These are phyloP conservation scores for Heliconius ismenius DNA, from an alignment of 2,888 invertebrate genomes.

Conservation along the genomic window DNA sequence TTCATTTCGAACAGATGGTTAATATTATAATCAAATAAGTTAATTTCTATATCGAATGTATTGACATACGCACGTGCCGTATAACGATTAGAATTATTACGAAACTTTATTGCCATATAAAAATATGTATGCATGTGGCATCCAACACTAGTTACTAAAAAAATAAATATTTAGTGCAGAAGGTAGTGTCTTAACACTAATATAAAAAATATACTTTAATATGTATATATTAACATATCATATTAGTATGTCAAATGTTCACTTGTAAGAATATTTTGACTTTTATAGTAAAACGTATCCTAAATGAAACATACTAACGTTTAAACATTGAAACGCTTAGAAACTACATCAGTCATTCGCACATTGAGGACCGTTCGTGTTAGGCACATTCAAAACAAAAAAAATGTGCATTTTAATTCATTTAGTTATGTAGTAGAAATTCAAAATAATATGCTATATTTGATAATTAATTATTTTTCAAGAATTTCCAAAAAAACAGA, in stretches of 20 bases:
- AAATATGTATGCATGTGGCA: not conserved
- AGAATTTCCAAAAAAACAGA: not conserved
- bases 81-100: not conserved
- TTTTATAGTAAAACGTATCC: slow-evolving; percentile 27
- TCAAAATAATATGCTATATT: not conserved
- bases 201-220: no score
- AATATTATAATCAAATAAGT: not conserved
- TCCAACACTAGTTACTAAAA: no score
- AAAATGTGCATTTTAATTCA: not conserved
- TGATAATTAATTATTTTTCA: not conserved
- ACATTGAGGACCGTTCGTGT: slow-evolving; percentile 15
- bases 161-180: no score
- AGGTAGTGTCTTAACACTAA: no score
- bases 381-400: slow-evolving; percentile 17
- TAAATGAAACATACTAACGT: slow-evolving; percentile 38
- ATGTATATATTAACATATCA: no score
- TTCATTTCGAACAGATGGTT: not conserved
- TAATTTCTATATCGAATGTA: not conserved
- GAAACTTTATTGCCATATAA: not conserved
- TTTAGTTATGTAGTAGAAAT: not conserved
- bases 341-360: slow-evolving; percentile 50
- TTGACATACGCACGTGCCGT: not conserved
- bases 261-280: slow-evolving; percentile 28
- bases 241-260: not conserved
- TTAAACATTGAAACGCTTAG: slow-evolving; percentile 47